Evolutionary conservation across 2,113 vertebrate genomes (phyloP).

Genomic region (Cyprinus carpio): DNA sequence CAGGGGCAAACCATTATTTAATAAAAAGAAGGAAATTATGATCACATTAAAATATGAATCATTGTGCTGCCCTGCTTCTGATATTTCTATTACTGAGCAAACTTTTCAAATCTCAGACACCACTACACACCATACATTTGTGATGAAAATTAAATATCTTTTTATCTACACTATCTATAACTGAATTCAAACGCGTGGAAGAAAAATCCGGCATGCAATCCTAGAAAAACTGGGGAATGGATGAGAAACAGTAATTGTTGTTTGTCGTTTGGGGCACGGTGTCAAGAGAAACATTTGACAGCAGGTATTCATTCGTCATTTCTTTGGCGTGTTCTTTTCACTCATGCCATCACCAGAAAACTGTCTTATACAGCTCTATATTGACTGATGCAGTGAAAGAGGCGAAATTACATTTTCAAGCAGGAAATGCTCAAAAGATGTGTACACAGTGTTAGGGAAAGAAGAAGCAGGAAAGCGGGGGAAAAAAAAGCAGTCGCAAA

Average conservation of each 20-base stretch:
- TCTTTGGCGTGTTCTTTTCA: constrained; percentile 24
- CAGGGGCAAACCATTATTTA: no score
- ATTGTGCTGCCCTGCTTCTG: no score
- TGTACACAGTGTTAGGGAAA: background rate
- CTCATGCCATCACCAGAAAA: constrained; percentile 17
- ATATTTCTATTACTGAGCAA: no score
- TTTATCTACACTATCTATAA: background rate
- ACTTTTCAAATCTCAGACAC: no score
- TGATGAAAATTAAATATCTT: background rate
- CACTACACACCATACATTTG: no score
- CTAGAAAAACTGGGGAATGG: constrained; percentile 3
- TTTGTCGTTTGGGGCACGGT: constrained; percentile 28
- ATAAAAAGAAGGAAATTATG: background rate
- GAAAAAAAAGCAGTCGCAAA: background rate
- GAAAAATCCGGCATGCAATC: constrained; percentile 30
- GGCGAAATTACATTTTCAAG: background rate
- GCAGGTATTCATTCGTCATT: constrained; percentile 34
- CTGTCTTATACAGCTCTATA: constrained; percentile 6
- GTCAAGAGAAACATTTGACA: constrained; percentile 43
- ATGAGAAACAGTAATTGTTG: constrained; percentile 40
- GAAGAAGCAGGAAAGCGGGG: background rate
- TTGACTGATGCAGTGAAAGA: background rate
- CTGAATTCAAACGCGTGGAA: background rate
- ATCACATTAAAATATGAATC: no score
- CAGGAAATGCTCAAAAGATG: background rate